phyloP scores from a whole-genome alignment of 2,888 invertebrate species.

The Apamea epomidion region DNA sequence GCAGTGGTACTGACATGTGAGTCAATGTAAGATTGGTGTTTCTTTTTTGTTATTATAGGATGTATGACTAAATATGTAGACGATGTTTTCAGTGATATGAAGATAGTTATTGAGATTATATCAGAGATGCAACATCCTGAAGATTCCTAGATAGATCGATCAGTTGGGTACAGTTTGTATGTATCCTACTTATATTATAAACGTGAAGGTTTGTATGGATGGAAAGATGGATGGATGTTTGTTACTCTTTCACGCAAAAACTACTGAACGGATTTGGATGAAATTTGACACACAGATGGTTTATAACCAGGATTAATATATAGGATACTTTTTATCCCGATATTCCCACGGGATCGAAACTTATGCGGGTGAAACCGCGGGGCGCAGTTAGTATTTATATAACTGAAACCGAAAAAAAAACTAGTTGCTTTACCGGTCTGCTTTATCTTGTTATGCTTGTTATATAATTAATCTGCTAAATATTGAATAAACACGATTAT shows the following conservation, averaged over 20 bases:
- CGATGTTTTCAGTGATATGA: background rate
- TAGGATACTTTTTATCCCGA: too few species aligned
- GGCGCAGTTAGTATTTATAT: background rate
- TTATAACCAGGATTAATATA: too few species aligned
- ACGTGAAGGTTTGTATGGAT: too few species aligned
- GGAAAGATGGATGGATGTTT: too few species aligned
- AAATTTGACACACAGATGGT: too few species aligned
- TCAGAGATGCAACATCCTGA: background rate
- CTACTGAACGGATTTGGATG: too few species aligned
- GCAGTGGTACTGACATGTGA: constrained; percentile 14
- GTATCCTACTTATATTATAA: too few species aligned
- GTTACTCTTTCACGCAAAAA: too few species aligned
- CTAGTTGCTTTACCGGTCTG: background rate
- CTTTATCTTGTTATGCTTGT: background rate
- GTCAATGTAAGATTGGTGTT: constrained; percentile 25
- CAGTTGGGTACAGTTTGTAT: background rate
- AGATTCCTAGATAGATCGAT: background rate
- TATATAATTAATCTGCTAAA: background rate
- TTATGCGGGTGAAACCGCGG: too few species aligned
- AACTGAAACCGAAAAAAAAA: background rate
- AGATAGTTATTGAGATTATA: background rate
- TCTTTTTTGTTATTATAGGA: constrained; percentile 10
- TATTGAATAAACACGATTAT: constrained; percentile 1
- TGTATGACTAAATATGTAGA: constrained; percentile 11
- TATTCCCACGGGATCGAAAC: too few species aligned